Percentiles rank a stretch among this genome's conserved stretches.
Evolutionary conservation across 2,797 vertebrate species (phyloP).

Genomic region (Leptoclinus maculatus): DNA sequence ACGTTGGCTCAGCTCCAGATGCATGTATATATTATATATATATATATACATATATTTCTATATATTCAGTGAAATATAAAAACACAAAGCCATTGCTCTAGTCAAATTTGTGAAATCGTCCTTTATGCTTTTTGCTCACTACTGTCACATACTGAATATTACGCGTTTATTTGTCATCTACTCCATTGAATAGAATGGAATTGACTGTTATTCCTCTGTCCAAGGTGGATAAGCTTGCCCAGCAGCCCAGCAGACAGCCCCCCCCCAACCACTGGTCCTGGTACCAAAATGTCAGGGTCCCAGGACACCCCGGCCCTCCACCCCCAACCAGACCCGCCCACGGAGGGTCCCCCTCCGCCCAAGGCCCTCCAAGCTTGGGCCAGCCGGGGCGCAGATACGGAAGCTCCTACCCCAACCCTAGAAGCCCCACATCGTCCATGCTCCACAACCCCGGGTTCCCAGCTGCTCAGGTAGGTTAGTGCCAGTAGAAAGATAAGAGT

Average conservation of each 20-base stretch:
- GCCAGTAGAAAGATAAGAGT: neutral
- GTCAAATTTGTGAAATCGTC: neutral
- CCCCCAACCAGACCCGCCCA: constrained; percentile 79
- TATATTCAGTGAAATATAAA: neutral
- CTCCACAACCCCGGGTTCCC: constrained; percentile 75
- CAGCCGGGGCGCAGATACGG: constrained; percentile 79
- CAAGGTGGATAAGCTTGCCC: constrained; percentile 86
- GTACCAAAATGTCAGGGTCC: constrained; percentile 80
- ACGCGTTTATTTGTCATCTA: neutral
- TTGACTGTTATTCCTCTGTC: constrained; percentile 45
- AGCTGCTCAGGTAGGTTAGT: constrained; percentile 71
- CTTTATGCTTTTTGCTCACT: neutral
- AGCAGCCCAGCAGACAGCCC: constrained; percentile 82
- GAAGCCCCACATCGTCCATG: constrained; percentile 81
- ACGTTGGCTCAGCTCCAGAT: constrained; percentile 87
- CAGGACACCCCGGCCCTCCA: constrained; percentile 74
- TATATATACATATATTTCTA: neutral
- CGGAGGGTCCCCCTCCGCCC: constrained; percentile 82
- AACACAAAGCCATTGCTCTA: neutral
- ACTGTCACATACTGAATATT: neutral
- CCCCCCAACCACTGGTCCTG: constrained; percentile 84
- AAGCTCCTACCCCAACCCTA: constrained; percentile 65
- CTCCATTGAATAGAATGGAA: neutral
- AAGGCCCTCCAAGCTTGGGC: constrained; percentile 66
- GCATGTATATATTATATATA: constrained; percentile 75